Evolutionary conservation across 1,140 invertebrate species (phyloP).

Genomic region (Sitobion miscanthi): DNA sequence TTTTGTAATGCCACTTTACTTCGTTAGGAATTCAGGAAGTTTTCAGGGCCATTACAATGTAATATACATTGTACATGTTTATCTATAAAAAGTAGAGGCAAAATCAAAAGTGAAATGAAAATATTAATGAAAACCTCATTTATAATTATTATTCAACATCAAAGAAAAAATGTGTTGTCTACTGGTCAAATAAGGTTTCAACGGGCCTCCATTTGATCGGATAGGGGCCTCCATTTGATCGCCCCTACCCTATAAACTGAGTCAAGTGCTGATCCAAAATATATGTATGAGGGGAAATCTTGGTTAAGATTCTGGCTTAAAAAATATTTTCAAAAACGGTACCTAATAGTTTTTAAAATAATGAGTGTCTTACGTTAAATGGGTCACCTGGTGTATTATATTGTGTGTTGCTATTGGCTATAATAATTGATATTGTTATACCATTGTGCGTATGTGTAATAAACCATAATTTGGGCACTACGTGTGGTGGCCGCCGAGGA

Average conservation of each 20-base stretch:
- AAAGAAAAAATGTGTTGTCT: background rate
- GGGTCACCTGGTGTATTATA: background rate
- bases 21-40: no score
- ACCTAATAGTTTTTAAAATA: no score
- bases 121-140: background rate
- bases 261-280: background rate
- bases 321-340: no score
- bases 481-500: conserved; percentile 7
- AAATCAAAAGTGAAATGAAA: background rate
- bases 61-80: background rate
- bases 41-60: background rate
- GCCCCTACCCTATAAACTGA: background rate
- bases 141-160: background rate
- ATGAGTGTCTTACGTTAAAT: no score
- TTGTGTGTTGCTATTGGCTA: no score
- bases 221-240: background rate
- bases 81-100: background rate
- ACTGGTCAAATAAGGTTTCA: background rate
- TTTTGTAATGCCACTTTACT: background rate
- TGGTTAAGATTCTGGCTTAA: no score
- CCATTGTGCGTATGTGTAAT: background rate
- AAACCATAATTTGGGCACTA: background rate
- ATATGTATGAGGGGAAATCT: background rate
- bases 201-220: background rate
- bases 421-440: background rate